Percentiles rank a stretch among this genome's conserved stretches.
Conservation (phyloP, 2,888 invertebrate species). For the Slavum lentiscoides region DNA sequence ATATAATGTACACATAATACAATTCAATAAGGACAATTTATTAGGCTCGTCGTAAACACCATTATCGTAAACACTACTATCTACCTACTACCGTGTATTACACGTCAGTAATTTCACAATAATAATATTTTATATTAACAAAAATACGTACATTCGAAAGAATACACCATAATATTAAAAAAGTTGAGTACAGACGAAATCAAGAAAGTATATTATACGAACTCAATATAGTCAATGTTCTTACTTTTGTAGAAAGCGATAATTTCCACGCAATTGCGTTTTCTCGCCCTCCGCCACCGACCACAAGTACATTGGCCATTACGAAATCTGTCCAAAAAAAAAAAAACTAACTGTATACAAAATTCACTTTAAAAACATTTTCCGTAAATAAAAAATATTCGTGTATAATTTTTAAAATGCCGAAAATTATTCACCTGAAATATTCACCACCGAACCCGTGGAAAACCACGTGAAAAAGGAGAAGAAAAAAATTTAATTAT, state of each 20-base stretch:
- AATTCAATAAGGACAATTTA: no score
- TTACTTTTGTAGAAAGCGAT: conserved; percentile 70
- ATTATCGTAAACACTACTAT: no score
- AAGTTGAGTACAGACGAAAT: no score
- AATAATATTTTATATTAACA: no score
- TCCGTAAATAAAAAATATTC: neutral
- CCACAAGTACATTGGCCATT: conserved; percentile 69
- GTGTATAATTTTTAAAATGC: neutral
- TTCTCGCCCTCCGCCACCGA: conserved; percentile 93
- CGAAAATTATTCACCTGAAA: neutral
- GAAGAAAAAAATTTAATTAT: neutral
- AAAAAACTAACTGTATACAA: neutral
- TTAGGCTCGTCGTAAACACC: no score
- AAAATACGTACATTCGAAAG: no score
- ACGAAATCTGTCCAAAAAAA: conserved; percentile 2
- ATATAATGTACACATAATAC: no score
- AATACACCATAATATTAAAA: no score
- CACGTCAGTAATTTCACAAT: no score
- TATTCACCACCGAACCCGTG: neutral
- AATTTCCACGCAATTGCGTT: conserved; percentile 95
- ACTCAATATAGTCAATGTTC: neutral
- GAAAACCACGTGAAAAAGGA: conserved; percentile 17
- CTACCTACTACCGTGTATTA: no score
- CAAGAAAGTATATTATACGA: no score
- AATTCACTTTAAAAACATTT: neutral